Evolutionary conservation across 2,888 invertebrate species (phyloP), one percentile per base, ranked within the genome.

Genomic region (Ornithoptera alexandrae): DNA sequence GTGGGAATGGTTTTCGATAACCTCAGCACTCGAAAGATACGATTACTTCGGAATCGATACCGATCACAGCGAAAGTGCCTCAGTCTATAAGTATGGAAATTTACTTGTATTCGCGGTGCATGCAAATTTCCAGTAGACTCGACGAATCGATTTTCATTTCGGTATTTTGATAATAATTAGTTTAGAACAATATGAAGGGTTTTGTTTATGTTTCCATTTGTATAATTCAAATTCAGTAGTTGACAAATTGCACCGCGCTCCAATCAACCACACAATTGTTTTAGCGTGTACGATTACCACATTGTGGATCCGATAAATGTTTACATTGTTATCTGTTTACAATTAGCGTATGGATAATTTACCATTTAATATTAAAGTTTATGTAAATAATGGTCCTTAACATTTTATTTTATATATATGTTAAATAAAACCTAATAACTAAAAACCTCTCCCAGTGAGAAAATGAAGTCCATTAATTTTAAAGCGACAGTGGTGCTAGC

Each of bases 1-100:
- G 82, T 82, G 80, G 77, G 81, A 81, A 86, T 84, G 86, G 77
- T 86, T 87, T 86, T 88, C 87, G 89, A 89, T 91, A 89, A 88
- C 83, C 84, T 77, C 77, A 76, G 76, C 75, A 74, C 73, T 67
- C 56, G 22, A 60, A 67, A 70, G 64, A 46, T 64, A 30, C 67
- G 64, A 59, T 63, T 64, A 63, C 63, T 62, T 22, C 53, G 36
- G 24, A 64, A 67, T 66, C 66, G 70, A 53, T 62, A 42, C 56
- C 53, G 59, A 63, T 64, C 46, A 63, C 53, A 39, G 56, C 36
- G 15, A 60, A 70, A 61, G 58, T 24, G 20, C 59, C 20, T 63
- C 60, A 57, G 59, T 59, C 59, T 10, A 63, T 46, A 58, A 59
- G n/a, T 61, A 53, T 61, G 46, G 64, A 61, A 64, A 61, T 69